Base-by-base conservation (phyloP, 1,140 invertebrate species). In the Drosophila pandora region DNA sequence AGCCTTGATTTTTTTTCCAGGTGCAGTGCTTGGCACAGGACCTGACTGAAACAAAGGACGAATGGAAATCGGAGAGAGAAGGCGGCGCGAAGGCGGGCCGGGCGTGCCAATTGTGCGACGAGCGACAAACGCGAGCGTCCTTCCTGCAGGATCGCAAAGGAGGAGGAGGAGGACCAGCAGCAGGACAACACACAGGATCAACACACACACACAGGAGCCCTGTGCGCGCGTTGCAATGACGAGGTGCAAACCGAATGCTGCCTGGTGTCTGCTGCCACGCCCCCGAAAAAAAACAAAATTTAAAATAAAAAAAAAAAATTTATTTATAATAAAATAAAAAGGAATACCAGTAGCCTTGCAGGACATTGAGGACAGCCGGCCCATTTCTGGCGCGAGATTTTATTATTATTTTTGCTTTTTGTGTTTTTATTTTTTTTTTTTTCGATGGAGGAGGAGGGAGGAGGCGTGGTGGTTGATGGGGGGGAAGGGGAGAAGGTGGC, bases 311-410 rank as follows among this genome's bases (percentile, higher is more conserved):
- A 37, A 37, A 37, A 37, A 37, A 37, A 3, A n/a, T 10, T 2
- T 12, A 37, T 12, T 12, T 37, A 43, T 17, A 43, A 43, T 21
- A 43, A 8, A 43, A 43, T 13, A 43, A 43, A 43, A 43, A 8
- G 41, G 2, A 21, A 21, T 32, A 52, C 37, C 43, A 49, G 45
- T 23, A 63, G 58, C 49, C 41, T 47, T 62, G 50, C 67, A 76
- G 68, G 67, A 59, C 52, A 60, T 60, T 65, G 10, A 43, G 41
- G 55, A 45, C 81, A 85, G 81, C 82, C 82, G 82, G 73, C 78
- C 81, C 78, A 77, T 77, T 85, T 85, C 82, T 85, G 63, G 73
- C 68, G 73, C 82, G 81, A 48, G 80, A 68, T 76, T 75, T 64
- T 61, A 68, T 76, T 76, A 52, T 60, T 50, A 43, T 73, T 54